phyloP scores from a whole-genome alignment of 2,888 invertebrate genomes.

The Tryphoninae sp. region DNA sequence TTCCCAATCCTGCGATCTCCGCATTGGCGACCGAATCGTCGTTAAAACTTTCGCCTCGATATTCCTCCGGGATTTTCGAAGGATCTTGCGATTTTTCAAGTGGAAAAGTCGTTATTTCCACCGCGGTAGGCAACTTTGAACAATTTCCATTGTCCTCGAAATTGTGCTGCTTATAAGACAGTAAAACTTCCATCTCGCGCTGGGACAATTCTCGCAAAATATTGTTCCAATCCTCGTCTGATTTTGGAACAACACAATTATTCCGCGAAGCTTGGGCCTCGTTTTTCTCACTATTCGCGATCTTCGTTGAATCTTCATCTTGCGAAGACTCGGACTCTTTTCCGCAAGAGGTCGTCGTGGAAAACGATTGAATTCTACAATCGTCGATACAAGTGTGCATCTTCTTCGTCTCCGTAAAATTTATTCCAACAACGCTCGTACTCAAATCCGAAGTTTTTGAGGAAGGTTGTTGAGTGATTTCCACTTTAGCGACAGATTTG shows the following conservation, averaged over 20 bases:
- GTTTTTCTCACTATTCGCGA: slow-evolving; percentile 1
- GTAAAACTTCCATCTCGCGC: slow-evolving; percentile 48
- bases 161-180: slow-evolving; percentile 37
- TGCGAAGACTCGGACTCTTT: slow-evolving; percentile 27
- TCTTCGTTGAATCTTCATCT: neutral
- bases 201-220: slow-evolving; percentile 50
- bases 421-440: slow-evolving; percentile 9
- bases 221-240: slow-evolving; percentile 32
- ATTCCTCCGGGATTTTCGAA: neutral
- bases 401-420: slow-evolving; percentile 38
- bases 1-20: slow-evolving; percentile 20
- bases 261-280: slow-evolving; percentile 10
- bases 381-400: slow-evolving; percentile 55
- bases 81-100: neutral
- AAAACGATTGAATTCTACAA: slow-evolving; percentile 12
- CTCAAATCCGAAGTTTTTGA: slow-evolving; percentile 22
- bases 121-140: slow-evolving; percentile 30
- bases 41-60: slow-evolving; percentile 14
- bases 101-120: slow-evolving; percentile 24
- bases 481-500: slow-evolving; percentile 42
- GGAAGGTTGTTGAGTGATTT: slow-evolving; percentile 3
- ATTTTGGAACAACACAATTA: neutral
- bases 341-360: slow-evolving; percentile 6
- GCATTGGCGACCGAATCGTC: neutral
- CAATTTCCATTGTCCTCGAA: slow-evolving; percentile 21